Conservation (phyloP, 2,113 vertebrate genomes). For the Beaufortia kweichowensis region DNA sequence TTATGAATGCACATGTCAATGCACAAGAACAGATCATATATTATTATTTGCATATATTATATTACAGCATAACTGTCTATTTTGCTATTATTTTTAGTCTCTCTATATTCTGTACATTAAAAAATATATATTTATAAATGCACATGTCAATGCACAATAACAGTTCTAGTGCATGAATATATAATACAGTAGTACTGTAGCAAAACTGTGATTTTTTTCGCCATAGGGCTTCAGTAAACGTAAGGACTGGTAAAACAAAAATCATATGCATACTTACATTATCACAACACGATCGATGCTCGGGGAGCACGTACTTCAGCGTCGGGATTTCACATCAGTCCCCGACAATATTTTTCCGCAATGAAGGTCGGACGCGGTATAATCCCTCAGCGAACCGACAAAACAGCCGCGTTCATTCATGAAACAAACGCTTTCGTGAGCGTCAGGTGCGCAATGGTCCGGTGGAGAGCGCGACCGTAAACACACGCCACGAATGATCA, state of each 20-base stretch:
- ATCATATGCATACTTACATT: slow-evolving; percentile 71
- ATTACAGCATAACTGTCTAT: too few species aligned
- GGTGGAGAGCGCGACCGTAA: slow-evolving; percentile 51
- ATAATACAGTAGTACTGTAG: not conserved
- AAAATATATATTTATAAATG: too few species aligned
- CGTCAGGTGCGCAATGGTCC: slow-evolving; percentile 63
- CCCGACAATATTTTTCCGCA: slow-evolving; percentile 74
- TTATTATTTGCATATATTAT: too few species aligned
- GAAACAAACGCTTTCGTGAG: slow-evolving; percentile 52
- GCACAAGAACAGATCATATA: not conserved
- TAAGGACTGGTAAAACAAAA: slow-evolving; percentile 16
- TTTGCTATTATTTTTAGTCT: too few species aligned
- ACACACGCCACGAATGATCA: slow-evolving; percentile 54
- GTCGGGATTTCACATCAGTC: slow-evolving; percentile 68
- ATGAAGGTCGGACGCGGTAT: slow-evolving; percentile 66
- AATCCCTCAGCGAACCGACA: slow-evolving; percentile 15
- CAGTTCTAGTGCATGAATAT: slow-evolving; percentile 1
- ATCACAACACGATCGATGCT: slow-evolving; percentile 60
- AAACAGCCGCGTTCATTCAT: slow-evolving; percentile 68
- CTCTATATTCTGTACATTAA: too few species aligned
- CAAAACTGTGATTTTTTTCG: slow-evolving; percentile 15
- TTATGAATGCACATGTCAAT: not conserved
- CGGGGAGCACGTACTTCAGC: slow-evolving; percentile 67
- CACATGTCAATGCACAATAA: slow-evolving; percentile 2
- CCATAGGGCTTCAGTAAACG: not conserved